Base-by-base conservation (phyloP, 2,113 vertebrate genomes). In the Butorides virescens region DNA sequence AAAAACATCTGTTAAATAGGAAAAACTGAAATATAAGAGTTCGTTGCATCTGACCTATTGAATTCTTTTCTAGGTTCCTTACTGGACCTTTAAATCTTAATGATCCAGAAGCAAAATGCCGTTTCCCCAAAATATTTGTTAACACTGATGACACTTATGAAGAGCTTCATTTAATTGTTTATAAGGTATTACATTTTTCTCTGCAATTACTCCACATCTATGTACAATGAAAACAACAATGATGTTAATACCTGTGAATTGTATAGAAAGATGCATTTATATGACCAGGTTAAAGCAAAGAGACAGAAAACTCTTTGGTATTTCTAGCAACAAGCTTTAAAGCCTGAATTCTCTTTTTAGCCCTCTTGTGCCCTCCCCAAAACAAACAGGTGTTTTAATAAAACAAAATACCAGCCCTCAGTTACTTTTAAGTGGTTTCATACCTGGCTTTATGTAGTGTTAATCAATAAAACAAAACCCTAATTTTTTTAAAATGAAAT, bases 61-160 rank as follows among this genome's bases (percentile, higher is more conserved):
- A 70, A 95, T 94, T 94, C 49, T 83, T 97, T 96, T 96, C 66
- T 95, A 99, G 99, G 97, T 99, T 99, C 98, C 98, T 99, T 90
- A 99, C 99, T 49, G 99, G 99, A 97, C 99, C 99, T 8, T 94
- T 99, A 71, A 99, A 99, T 94, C 98, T 99, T 25, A 99, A 99
- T 92, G 99, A 99, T 96, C 99, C 99, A 7, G 99, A 99, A 94
- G 98, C 99, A 95, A 99, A 99, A 97, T 99, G 99, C 96, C 97
- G 99, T 92, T 99, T 99, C 93, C 99, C 99, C 10, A 99, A 98
- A 98, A 99, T 99, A 97, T 99, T 99, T 97, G 99, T 99, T 71
- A 99, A 99, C 82, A 98, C 99, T 68, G 98, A 98, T 21, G 98
- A 99, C 30, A 98, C 98, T 89, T 99, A 99, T 0, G 99, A 99